These are phyloP conservation scores for Sus scrofa DNA, from an alignment of 2,113 vertebrate genomes.

Conservation along the genomic window T2T-Sscrofa CM000820.6:105498001-105498500, in stretches of 20 bases:
- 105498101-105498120: no score
- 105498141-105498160: no score
- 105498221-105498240: background rate
- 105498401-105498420: background rate
- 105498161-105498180: no score
- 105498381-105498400: background rate
- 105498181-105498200: no score
- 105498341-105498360: background rate
- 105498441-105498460: background rate
- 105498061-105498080: no score
- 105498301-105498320: background rate
- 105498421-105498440: background rate
- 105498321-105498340: background rate
- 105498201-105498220: no score
- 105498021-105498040: no score
- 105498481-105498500: background rate
- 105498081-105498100: no score
- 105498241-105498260: background rate
- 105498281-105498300: conserved; percentile 11
- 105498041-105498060: no score
- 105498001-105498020: no score
- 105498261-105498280: background rate
- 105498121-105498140: no score
- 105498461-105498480: background rate
- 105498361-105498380: no score